Evolutionary conservation across 2,888 invertebrate species (phyloP), one percentile per base, ranked within the genome.

Genomic region (Eupithecia subfuscata): DNA sequence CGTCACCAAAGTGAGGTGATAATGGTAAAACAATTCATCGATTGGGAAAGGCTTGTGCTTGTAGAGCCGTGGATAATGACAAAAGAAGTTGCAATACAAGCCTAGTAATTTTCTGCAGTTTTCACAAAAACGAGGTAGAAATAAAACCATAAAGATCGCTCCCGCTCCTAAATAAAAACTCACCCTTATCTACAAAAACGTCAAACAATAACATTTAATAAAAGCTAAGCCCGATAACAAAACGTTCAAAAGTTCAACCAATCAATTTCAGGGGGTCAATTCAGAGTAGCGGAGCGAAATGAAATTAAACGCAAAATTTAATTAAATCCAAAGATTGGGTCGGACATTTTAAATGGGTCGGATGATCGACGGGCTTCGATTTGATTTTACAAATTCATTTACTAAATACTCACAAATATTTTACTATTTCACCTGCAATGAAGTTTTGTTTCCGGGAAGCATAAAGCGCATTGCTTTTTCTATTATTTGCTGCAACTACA

Each of bases 281-380:
- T 76, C 79, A 79, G 75, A 78, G 75, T 78, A 79, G 67, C 80
- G 79, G 76, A 80, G 84, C 82, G 83, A 84, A 83, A 87, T 88
- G 84, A 85, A 86, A 86, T 87, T 84, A 82, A 84, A 43, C 43
- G 14, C 68, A 83, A 85, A 84, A 84, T 88, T 87, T 88, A 89
- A 88, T 89, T 87, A 9, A 87, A 88, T 88, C 86, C 82, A 80
- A 86, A 85, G 80, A 83, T 75, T 79, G 81, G 82, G 81, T 81
- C 80, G 75, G 81, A 79, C 78, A 76, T 82, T 83, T 79, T 65
- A 65, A 70, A 69, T 72, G 72, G 22, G 72, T 40, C 40, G 78
- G 40, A 67, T 67, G 40, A 67, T 67, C 37, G 40, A 67, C 37
- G 65, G 34, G 84, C 1, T 83, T 82, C 79, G 80, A 83, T 84